Percentiles rank a stretch among this genome's conserved stretches.
Evolutionary conservation across 2,113 vertebrate species (phyloP).

Genomic region (Romanogobio albipinnatus): DNA sequence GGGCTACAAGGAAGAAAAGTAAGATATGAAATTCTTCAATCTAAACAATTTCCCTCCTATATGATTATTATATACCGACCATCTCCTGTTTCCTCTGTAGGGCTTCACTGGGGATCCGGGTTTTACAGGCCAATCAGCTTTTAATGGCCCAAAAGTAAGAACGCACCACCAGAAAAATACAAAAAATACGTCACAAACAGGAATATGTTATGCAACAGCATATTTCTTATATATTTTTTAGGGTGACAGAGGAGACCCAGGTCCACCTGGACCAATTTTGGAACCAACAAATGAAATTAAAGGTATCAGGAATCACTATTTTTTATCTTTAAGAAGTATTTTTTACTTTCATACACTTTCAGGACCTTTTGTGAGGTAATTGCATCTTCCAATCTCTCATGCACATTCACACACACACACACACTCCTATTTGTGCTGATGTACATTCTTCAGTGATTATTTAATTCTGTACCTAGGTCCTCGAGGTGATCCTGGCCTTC

Average conservation of each 20-base stretch:
- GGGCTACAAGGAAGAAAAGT: slow-evolving; percentile 83
- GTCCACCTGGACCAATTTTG: slow-evolving; percentile 78
- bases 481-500: slow-evolving; percentile 77
- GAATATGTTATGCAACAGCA: neutral
- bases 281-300: neutral
- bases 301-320: neutral
- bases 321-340: neutral
- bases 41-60: neutral
- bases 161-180: neutral
- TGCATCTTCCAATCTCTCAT: neutral
- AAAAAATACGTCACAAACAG: neutral
- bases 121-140: slow-evolving; percentile 75
- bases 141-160: slow-evolving; percentile 83
- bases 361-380: neutral
- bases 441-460: neutral
- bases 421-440: neutral
- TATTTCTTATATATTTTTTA: slow-evolving; percentile 59
- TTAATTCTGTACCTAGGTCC: slow-evolving; percentile 70
- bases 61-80: neutral
- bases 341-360: neutral
- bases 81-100: slow-evolving; percentile 55
- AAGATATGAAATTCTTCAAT: slow-evolving; percentile 7
- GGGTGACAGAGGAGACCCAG: slow-evolving; percentile 85
- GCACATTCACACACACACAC: neutral
- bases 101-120: slow-evolving; percentile 78